A percentile compares a stretch with the other conserved stretches of the same genome.
These are phyloP conservation scores for Xiphophorus hellerii DNA, from an alignment of 2,113 vertebrate genomes.

Conservation along the genomic window DNA sequence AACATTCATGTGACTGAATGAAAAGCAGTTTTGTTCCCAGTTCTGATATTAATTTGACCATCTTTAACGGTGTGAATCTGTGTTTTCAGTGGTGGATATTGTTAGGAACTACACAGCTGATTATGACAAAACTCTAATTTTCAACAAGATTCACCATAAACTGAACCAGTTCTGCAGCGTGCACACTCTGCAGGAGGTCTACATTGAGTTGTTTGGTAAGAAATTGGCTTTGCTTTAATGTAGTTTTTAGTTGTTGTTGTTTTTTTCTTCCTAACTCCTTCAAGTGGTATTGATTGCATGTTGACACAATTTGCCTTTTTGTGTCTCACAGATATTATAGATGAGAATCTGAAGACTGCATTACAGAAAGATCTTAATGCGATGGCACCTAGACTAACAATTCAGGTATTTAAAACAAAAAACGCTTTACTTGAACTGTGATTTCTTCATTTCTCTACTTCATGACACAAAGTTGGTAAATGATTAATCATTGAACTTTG, in stretches of 20 bases:
- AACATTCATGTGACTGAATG: too few species aligned
- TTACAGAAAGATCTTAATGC: constrained; percentile 92
- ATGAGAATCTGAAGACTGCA: constrained; percentile 94
- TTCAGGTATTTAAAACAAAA: constrained; percentile 85
- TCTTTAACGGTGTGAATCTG: constrained; percentile 11
- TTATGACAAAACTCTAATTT: constrained; percentile 97
- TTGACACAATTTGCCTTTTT: neutral
- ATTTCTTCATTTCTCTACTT: neutral
- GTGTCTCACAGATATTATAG: constrained; percentile 90
- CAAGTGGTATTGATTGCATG: neutral
- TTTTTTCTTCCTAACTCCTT: constrained; percentile 5
- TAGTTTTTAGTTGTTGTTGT: neutral
- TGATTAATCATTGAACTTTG: neutral
- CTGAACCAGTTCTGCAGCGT: constrained; percentile 98
- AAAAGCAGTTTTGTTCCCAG: neutral
- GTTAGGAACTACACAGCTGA: constrained; percentile 97
- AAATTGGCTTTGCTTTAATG: neutral
- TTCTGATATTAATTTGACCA: neutral
- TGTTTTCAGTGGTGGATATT: constrained; percentile 87
- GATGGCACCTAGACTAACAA: constrained; percentile 97
- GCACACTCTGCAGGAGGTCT: constrained; percentile 97
- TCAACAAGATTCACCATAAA: constrained; percentile 98
- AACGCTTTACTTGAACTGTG: neutral
- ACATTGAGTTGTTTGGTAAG: constrained; percentile 96
- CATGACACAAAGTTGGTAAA: neutral